These are phyloP conservation scores for Lycaon pictus DNA, from an alignment of 2,113 vertebrate species.

Conservation along the genomic window DNA sequence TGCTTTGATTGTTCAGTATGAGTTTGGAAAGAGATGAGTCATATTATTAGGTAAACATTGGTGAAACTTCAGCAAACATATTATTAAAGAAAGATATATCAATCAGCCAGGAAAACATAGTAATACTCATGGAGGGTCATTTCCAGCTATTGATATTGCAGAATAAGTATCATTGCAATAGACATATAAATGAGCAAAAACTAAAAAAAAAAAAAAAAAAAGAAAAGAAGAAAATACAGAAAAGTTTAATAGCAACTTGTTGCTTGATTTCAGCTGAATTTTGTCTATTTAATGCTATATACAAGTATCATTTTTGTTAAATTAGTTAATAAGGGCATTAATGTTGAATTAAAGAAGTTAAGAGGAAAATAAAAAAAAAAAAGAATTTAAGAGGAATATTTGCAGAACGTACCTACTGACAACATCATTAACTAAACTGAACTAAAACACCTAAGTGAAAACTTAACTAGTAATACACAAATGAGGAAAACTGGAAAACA, in stretches of 20 bases:
- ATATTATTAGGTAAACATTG: neutral
- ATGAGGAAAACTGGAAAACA: neutral
- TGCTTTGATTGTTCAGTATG: neutral
- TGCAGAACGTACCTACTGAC: neutral
- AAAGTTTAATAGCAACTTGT: neutral
- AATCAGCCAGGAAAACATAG: neutral
- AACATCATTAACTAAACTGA: neutral
- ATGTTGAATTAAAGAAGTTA: neutral
- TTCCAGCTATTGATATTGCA: neutral
- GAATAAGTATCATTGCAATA: neutral
- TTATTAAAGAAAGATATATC: neutral
- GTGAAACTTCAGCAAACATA: neutral
- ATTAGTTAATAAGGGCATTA: neutral
- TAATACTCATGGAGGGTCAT: neutral
- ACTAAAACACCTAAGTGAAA: neutral
- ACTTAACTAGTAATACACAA: neutral
- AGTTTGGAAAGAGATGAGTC: neutral
- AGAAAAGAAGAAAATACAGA: neutral
- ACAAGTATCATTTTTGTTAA: neutral
- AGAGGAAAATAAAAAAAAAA: no score
- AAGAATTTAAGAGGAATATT: neutral
- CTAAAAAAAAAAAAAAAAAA: neutral
- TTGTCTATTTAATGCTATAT: neutral
- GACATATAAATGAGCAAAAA: neutral
- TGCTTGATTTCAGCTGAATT: neutral